A percentile compares a stretch with the other conserved stretches of the same genome.
Conservation (phyloP, 1,140 invertebrate species). For the Drosophila melanica region DNA sequence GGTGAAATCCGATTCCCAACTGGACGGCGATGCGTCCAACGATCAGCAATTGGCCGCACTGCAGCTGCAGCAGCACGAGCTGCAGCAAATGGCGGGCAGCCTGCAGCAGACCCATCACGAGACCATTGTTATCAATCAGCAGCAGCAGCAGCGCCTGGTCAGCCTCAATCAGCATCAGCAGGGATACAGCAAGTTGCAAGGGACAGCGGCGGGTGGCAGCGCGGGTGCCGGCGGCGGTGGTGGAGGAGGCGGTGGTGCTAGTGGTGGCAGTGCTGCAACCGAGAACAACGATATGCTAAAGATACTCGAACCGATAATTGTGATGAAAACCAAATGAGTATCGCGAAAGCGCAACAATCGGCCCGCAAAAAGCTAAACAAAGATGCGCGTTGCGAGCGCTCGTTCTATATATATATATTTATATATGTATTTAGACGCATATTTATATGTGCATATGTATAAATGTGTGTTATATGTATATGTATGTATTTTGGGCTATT, state of each 20-base stretch:
- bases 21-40: slow-evolving; percentile 62
- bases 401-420: too few species aligned
- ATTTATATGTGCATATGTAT: background rate
- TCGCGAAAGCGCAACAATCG: slow-evolving; percentile 55
- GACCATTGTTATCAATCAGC: slow-evolving; percentile 66
- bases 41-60: slow-evolving; percentile 61
- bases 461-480: background rate
- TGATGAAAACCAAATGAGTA: slow-evolving; percentile 84
- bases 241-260: slow-evolving; percentile 33
- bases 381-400: too few species aligned
- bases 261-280: slow-evolving; percentile 43
- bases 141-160: slow-evolving; percentile 49
- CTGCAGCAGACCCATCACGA: slow-evolving; percentile 67
- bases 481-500: slow-evolving; percentile 25
- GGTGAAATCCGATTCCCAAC: slow-evolving; percentile 57
- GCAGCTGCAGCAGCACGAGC: slow-evolving; percentile 61
- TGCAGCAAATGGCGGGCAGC: slow-evolving; percentile 57
- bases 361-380: slow-evolving; percentile 35
- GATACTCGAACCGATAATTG: slow-evolving; percentile 83
- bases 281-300: slow-evolving; percentile 83
- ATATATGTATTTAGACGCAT: background rate
- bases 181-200: slow-evolving; percentile 61
- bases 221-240: slow-evolving; percentile 19
- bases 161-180: slow-evolving; percentile 39
- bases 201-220: slow-evolving; percentile 25